These are phyloP conservation scores for Alethe castanea DNA, from an alignment of 2,113 vertebrate genomes.

Conservation along the genomic window DNA sequence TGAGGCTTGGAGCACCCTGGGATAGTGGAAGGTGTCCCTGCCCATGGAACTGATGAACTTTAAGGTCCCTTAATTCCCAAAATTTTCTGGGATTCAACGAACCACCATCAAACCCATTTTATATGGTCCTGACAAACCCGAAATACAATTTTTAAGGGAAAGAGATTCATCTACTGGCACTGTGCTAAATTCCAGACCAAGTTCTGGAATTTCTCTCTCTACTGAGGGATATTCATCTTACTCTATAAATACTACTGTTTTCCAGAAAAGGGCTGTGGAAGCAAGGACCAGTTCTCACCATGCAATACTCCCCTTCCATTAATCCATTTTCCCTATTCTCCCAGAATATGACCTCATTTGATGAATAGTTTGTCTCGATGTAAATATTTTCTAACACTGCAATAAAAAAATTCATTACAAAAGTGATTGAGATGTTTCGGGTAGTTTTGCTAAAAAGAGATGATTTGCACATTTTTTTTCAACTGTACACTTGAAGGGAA, in stretches of 20 bases:
- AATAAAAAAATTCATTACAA: conserved; percentile 49
- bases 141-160: conserved; percentile 28
- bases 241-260: fast-evolving
- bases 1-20: fast-evolving
- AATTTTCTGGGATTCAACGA: not conserved
- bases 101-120: not conserved
- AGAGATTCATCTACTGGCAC: not conserved
- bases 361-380: not conserved
- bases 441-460: conserved; percentile 37
- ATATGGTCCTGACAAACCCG: not conserved
- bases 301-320: not conserved
- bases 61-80: not conserved
- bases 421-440: conserved; percentile 36
- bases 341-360: not conserved
- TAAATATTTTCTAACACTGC: conserved; percentile 12
- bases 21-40: not conserved
- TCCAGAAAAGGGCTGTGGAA: not conserved
- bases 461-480: conserved; percentile 19
- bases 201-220: not conserved
- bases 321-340: not conserved
- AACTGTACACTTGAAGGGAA: conserved; percentile 24
- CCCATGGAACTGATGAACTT: fast-evolving
- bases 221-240: not conserved
- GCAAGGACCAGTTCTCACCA: not conserved
- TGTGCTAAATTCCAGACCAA: not conserved